These are phyloP conservation scores for Tenthredo distinguenda DNA, from an alignment of 2,888 invertebrate species.

Conservation along the genomic window DNA sequence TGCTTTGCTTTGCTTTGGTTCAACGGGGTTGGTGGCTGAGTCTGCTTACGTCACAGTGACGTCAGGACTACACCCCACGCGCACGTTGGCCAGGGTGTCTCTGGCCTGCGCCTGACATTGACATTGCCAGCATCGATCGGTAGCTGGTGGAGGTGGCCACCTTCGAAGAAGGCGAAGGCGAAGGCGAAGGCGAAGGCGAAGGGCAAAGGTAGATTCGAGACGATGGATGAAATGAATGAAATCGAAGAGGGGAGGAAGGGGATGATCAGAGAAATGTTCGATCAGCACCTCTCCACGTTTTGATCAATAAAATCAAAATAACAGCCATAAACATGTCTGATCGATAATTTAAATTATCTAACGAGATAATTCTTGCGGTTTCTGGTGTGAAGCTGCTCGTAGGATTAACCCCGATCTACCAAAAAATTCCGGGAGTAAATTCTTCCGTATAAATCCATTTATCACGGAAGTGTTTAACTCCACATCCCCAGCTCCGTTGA, in stretches of 20 bases:
- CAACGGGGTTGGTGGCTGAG: conserved; percentile 9
- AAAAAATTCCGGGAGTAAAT: background rate
- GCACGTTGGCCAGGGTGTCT: background rate
- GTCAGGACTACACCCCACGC: conserved; percentile 20
- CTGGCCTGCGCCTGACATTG: conserved; percentile 44
- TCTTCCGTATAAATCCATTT: background rate
- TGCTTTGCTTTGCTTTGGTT: background rate
- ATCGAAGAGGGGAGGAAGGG: background rate
- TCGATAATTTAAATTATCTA: background rate
- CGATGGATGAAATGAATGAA: background rate
- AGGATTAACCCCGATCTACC: background rate
- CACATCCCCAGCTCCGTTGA: background rate
- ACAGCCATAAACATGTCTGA: background rate
- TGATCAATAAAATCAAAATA: background rate
- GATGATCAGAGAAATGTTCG: background rate
- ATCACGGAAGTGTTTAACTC: background rate
- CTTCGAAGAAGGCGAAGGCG: conserved; percentile 5
- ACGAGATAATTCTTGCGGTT: background rate
- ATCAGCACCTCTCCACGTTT: background rate
- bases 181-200: background rate
- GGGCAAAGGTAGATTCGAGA: background rate
- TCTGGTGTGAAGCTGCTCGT: background rate
- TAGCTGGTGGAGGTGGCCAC: background rate
- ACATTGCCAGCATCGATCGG: conserved; percentile 42
- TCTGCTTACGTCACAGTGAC: conserved; percentile 31